These are phyloP conservation scores for Syritta pipiens DNA, from an alignment of 2,888 invertebrate species.

Conservation along the genomic window DNA sequence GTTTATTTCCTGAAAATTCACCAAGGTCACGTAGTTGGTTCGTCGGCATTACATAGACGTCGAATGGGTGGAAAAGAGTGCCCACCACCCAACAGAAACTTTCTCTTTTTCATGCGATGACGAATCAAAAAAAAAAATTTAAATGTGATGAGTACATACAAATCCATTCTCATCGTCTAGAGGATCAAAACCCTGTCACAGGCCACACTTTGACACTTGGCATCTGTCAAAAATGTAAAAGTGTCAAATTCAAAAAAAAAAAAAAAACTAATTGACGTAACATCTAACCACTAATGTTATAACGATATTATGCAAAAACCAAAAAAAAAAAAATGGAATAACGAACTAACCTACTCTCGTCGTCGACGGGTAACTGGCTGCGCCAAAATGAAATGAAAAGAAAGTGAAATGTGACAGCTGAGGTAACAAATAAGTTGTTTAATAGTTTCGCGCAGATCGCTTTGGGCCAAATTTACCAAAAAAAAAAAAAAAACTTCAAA, in stretches of 20 bases:
- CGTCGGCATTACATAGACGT: constrained; percentile 16
- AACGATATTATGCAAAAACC: constrained; percentile 63
- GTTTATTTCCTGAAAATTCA: constrained; percentile 65
- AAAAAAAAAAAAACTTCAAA: constrained; percentile 5
- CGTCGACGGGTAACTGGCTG: constrained; percentile 29
- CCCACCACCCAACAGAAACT: constrained; percentile 31
- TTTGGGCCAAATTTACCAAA: constrained; percentile 53
- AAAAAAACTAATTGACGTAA: constrained; percentile 46
- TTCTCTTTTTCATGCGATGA: constrained; percentile 41
- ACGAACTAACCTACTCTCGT: constrained; percentile 58
- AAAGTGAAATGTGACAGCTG: constrained; percentile 69
- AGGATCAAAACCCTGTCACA: constrained; percentile 18
- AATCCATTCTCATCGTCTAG: constrained; percentile 26
- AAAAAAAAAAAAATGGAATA: constrained; percentile 32
- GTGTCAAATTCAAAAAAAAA: neutral
- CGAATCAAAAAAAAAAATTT: too few relatives aligned
- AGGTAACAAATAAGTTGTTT: constrained; percentile 68
- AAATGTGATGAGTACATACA: too few relatives aligned
- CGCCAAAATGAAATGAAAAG: constrained; percentile 65
- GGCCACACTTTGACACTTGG: constrained; percentile 15
- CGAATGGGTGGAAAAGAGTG: too few relatives aligned
- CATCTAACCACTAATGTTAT: constrained; percentile 50
- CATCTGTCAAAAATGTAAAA: constrained; percentile 26
- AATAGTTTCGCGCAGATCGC: constrained; percentile 63
- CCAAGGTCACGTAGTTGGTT: constrained; percentile 57